A percentile compares a stretch with the other conserved stretches of the same genome.
Conservation (phyloP, 1,140 invertebrate species). For the Caerostris extrusa region DNA sequence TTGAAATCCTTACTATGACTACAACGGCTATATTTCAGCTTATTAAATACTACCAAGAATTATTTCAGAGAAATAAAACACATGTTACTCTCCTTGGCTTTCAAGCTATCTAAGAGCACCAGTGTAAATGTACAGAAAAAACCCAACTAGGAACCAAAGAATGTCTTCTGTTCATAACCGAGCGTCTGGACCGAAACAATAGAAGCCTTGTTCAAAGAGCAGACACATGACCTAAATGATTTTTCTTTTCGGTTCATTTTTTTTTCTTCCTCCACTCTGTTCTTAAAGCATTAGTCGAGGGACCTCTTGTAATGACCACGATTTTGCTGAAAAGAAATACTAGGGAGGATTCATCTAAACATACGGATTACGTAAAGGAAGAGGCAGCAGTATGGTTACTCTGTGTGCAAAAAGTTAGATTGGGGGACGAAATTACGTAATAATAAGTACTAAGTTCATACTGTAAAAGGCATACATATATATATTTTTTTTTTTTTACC, state of each 20-base stretch:
- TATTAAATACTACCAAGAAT: not conserved
- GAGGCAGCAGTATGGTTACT: conserved; percentile 26
- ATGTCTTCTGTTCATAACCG: conserved; percentile 45
- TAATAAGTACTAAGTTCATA: conserved; percentile 56
- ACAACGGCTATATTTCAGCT: not conserved
- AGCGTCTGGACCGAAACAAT: conserved; percentile 54
- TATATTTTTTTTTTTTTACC: too few species aligned
- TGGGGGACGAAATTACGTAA: conserved; percentile 32
- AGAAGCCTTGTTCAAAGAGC: conserved; percentile 46
- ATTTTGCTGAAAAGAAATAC: not conserved
- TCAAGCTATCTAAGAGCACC: not conserved
- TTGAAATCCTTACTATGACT: not conserved
- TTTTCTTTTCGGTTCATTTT: conserved; percentile 13
- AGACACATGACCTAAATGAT: conserved; percentile 46
- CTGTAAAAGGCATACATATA: conserved; percentile 1
- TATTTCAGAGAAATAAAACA: not conserved
- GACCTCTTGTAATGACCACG: conserved; percentile 49
- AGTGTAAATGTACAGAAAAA: conserved; percentile 26
- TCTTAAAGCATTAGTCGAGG: conserved; percentile 40
- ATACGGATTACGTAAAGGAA: conserved; percentile 13
- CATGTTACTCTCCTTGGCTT: not conserved
- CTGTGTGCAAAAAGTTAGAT: conserved; percentile 27
- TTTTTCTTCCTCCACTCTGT: not conserved
- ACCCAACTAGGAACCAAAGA: not conserved
- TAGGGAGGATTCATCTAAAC: not conserved